A percentile compares a stretch with the other conserved stretches of the same genome.
phyloP scores from a whole-genome alignment of 2,797 vertebrate species.

The Bradypodion ventrale region DNA sequence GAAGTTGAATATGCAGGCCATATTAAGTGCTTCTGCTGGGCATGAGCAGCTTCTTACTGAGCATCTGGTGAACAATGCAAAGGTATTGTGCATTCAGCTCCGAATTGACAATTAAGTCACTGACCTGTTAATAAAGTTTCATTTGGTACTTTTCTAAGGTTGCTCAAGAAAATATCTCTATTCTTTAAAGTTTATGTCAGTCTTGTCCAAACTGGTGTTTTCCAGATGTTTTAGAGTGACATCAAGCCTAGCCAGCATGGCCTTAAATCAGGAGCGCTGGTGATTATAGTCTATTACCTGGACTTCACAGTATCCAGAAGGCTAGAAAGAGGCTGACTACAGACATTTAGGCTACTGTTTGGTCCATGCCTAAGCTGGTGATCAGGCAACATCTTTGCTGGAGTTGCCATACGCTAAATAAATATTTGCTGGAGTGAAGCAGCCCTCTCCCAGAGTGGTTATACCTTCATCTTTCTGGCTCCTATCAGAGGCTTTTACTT shows the following conservation, averaged over 20 bases:
- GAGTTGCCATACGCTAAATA: too few species aligned
- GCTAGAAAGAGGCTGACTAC: background rate
- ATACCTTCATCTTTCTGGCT: too few species aligned
- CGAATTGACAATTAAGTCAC: background rate
- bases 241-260: background rate
- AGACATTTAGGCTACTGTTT: too few species aligned
- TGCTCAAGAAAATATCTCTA: background rate
- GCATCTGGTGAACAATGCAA: constrained; percentile 83
- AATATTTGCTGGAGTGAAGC: too few species aligned
- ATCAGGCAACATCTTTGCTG: too few species aligned
- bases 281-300: background rate
- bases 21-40: constrained; percentile 82
- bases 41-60: constrained; percentile 90
- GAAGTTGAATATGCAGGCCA: constrained; percentile 95
- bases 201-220: background rate
- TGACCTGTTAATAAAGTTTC: background rate
- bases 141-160: background rate
- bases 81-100: constrained; percentile 76
- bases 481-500: too few species aligned
- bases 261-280: background rate
- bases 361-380: too few species aligned
- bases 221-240: background rate
- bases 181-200: background rate
- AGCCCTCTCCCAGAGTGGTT: too few species aligned
- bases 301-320: background rate